Evolutionary conservation across 2,888 invertebrate species (phyloP), one percentile per base, ranked within the genome.

Genomic region (Tiliacea aurago): DNA sequence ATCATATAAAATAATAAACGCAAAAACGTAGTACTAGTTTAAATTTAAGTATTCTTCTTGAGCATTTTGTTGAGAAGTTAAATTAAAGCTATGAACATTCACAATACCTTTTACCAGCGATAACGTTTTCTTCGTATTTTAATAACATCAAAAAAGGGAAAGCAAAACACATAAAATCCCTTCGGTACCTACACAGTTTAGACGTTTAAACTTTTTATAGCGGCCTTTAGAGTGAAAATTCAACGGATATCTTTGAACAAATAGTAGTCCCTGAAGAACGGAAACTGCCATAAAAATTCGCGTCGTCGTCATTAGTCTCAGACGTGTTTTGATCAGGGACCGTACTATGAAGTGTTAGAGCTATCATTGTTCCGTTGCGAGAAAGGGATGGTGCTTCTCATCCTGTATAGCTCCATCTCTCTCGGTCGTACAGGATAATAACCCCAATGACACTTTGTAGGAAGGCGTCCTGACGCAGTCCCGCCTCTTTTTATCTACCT

Each of bases 261-360:
- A 94, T 92, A 93, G 91, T 92, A 91, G 91, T 90, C 92, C 93
- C 94, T 86, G 84, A 91, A 92, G 93, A 91, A 91, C 90, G 90
- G 89, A 91, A 93, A 93, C 91, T 92, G 91, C 94, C 91, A 93
- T 95, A 94, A 95, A 95, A 95, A 94, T 94, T 93, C 94, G 92
- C 92, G 91, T 86, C 91, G 92, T 91, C 91, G 92, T 94, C 95
- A 95, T 95, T 95, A 95, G 94, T 93, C 92, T 92, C 93, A 92
- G 95, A 94, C 94, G 95, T 94, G 95, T 95, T 95, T 95, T 94
- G 95, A 95, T 95, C 93, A 93, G 91, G 88, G 90, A 83, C 86
- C 86, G 89, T 88, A 87, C 87, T 88, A 89, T 85, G 86, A 89
- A 90, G 87, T 87, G 87, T 85, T 86, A 85, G 81, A 75, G 90